These are phyloP conservation scores for Phalangium opilio DNA, from an alignment of 2,888 invertebrate genomes.

Conservation along the genomic window DNA sequence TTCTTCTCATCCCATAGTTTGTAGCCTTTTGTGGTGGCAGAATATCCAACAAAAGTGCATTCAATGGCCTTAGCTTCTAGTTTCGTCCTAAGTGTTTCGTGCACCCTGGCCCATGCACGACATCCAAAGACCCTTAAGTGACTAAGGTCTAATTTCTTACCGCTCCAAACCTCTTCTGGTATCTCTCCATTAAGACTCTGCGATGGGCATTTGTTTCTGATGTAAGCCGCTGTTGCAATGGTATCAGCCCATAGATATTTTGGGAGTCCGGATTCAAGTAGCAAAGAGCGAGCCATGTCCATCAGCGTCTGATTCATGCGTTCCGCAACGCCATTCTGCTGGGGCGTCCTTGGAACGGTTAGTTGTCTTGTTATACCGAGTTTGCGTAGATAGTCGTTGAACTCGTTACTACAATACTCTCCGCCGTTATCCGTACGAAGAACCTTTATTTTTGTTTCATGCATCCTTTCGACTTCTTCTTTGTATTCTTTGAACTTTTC, in stretches of 20 bases:
- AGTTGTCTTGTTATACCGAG: neutral
- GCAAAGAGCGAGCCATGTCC: neutral
- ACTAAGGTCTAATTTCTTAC: neutral
- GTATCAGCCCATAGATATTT: constrained; percentile 1
- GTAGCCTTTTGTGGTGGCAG: too few species aligned
- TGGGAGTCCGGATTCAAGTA: neutral
- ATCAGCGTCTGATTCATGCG: neutral
- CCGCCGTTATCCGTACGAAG: neutral
- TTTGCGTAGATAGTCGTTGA: too few species aligned
- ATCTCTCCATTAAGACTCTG: neutral
- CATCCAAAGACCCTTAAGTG: constrained; percentile 4
- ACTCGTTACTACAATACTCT: too few species aligned
- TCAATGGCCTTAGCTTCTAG: constrained; percentile 1
- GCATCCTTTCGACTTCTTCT: too few species aligned
- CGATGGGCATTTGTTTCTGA: constrained; percentile 4
- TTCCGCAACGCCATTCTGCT: constrained; percentile 1
- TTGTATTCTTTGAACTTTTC: too few species aligned
- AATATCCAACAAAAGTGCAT: constrained; percentile 4
- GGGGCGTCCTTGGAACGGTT: too few species aligned
- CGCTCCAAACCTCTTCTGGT: constrained; percentile 4
- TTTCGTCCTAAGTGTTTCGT: neutral
- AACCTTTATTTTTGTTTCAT: neutral
- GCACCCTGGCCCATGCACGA: constrained; percentile 1
- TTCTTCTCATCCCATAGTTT: constrained; percentile 1
- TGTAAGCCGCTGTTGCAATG: neutral